Percentiles rank a stretch among this genome's conserved stretches.
These are phyloP conservation scores for Leuciscus waleckii DNA, from an alignment of 2,797 vertebrate genomes.

Conservation along the genomic window DNA sequence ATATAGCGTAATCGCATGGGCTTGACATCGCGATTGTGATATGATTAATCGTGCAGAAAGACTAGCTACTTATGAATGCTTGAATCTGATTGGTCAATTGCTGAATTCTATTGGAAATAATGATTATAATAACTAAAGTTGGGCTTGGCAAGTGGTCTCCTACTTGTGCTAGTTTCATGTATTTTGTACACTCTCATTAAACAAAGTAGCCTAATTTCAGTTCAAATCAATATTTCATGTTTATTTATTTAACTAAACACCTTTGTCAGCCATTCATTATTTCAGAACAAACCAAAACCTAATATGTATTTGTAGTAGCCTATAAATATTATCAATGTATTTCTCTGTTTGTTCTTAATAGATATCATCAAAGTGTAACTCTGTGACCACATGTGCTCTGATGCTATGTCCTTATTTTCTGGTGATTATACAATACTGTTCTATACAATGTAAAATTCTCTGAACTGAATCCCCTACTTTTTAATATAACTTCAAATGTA, in stretches of 20 bases:
- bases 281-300: not conserved
- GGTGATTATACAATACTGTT: slow-evolving; percentile 14
- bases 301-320: not conserved
- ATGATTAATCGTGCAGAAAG: not conserved
- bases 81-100: not conserved
- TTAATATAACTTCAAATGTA: not conserved
- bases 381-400: not conserved
- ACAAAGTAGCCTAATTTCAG: not conserved
- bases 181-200: not conserved
- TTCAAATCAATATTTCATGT: not conserved
- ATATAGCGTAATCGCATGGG: no score
- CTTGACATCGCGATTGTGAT: no score
- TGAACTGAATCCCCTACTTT: not conserved
- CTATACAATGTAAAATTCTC: no score
- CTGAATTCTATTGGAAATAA: not conserved
- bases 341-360: slow-evolving; percentile 12
- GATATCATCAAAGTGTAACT: slow-evolving; percentile 14
- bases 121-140: not conserved
- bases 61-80: not conserved
- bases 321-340: not conserved
- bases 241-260: not conserved
- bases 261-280: not conserved
- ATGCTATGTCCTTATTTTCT: slow-evolving; percentile 17
- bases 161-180: not conserved
- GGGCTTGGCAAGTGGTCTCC: not conserved